Base-by-base conservation (phyloP, 2,888 invertebrate genomes). In the Micropterix aruncella region DNA sequence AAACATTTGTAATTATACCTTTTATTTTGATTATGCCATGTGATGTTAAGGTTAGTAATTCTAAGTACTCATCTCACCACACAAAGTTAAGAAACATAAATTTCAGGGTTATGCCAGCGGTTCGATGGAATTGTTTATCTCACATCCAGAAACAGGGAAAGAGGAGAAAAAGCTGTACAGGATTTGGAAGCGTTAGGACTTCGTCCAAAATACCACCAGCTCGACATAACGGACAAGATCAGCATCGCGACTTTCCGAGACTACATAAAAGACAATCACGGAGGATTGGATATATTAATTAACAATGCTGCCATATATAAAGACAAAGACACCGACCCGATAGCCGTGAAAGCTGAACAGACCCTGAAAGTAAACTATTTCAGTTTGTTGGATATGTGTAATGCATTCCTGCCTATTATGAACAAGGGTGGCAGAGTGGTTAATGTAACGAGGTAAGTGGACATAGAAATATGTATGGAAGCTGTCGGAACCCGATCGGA, bases 281-380 rank as follows among this genome's bases (percentile, higher is more conserved):
- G 75, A 1, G 81, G 83, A 0, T 62, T 87, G 2, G 84, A 87
- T 62, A 56, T 86, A 41, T 65, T 87, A 38, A 72, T 87, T 0
- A 87, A 87, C 55, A 87, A 87, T 59, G 86, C 86, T 4, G 85
- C 77, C 0, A 82, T 83, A 44, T 84, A 75, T 54, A 79, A 78
- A 69, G 38, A 18, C 3, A 57, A 57, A 43, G 70, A 81, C 1
- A 68, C 74, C 0, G 83, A 79, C 41, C 74, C 86, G 2, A 77
- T 79, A 41, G 55, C 60, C 0, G 60, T 69, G 3, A 87, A 88
- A 65, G 89, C 87, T 0, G 75, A 80, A 53, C 70, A 78, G 52
- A 85, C 87, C 0, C 47, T 82, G 3, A 62, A 62, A 37, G 76
- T 80, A 0, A 90, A 90, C 58, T 88, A 80, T 57, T 82, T 79